Evolutionary conservation across 1,140 invertebrate genomes (phyloP).

Genomic region (Zaprionus lachaisei): DNA sequence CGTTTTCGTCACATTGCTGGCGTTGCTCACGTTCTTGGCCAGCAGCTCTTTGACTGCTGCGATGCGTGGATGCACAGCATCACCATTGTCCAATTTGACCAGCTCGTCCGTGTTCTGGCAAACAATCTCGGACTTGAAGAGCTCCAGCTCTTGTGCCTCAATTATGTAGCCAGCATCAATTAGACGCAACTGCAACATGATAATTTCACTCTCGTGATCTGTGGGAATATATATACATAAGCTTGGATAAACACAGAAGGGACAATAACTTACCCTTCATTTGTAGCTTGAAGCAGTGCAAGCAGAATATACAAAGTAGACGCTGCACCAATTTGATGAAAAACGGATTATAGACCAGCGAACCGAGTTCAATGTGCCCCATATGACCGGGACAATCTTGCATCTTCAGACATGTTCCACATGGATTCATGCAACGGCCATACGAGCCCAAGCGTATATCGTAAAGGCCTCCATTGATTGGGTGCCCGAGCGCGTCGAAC

Average conservation of each 20-base stretch:
- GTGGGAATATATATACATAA: slow-evolving; percentile 18
- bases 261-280: slow-evolving; percentile 86
- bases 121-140: slow-evolving; percentile 85
- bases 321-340: slow-evolving; percentile 91
- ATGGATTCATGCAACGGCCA: slow-evolving; percentile 88
- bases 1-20: slow-evolving; percentile 85
- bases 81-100: slow-evolving; percentile 64
- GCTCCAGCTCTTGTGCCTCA: slow-evolving; percentile 89
- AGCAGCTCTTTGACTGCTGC: slow-evolving; percentile 64
- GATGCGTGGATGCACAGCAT: slow-evolving; percentile 73
- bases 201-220: slow-evolving; percentile 88
- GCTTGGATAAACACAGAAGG: neutral
- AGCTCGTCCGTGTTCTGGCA: slow-evolving; percentile 68
- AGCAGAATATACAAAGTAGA: slow-evolving; percentile 89
- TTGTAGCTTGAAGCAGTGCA: slow-evolving; percentile 89
- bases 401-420: slow-evolving; percentile 92
- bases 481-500: slow-evolving; percentile 94
- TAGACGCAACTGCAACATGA: slow-evolving; percentile 90
- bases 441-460: slow-evolving; percentile 91
- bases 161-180: slow-evolving; percentile 90
- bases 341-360: slow-evolving; percentile 96
- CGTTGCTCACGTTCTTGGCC: slow-evolving; percentile 57
- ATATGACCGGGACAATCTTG: slow-evolving; percentile 95
- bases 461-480: slow-evolving; percentile 93
- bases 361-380: slow-evolving; percentile 96